Evolutionary conservation across 2,797 vertebrate genomes (phyloP).

Genomic region (Siniperca undulata): DNA sequence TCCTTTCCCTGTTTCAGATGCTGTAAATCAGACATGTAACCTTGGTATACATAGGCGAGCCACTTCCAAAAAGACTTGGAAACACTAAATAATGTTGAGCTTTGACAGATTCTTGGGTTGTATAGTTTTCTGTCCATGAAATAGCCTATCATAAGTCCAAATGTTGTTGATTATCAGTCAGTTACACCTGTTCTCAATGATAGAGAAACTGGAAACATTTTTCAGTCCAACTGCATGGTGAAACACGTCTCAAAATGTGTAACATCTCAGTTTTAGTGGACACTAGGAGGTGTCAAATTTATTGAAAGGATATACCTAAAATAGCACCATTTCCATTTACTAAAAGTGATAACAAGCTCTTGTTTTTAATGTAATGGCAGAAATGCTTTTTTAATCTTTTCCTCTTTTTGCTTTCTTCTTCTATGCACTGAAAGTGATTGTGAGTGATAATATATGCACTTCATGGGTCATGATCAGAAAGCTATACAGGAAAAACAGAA

Average conservation of each 20-base stretch:
- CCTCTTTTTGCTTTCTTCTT: too few species aligned
- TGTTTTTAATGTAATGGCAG: too few species aligned
- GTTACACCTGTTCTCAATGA: background rate
- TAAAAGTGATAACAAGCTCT: too few species aligned
- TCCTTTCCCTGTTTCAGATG: background rate
- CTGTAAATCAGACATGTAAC: background rate
- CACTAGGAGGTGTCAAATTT: too few species aligned
- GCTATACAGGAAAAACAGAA: background rate
- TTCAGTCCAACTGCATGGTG: background rate
- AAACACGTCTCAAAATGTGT: background rate
- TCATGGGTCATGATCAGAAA: background rate
- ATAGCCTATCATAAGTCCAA: background rate
- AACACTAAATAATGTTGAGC: background rate
- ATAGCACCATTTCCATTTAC: too few species aligned
- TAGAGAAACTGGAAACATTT: background rate
- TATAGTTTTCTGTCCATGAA: background rate
- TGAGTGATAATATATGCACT: too few species aligned
- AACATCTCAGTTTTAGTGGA: too few species aligned
- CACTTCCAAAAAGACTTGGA: background rate
- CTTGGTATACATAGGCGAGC: background rate
- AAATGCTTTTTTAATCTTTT: too few species aligned
- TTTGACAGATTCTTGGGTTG: background rate
- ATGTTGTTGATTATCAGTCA: background rate
- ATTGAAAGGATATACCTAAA: too few species aligned
- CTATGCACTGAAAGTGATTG: too few species aligned